These are phyloP conservation scores for Stegastes partitus DNA, from an alignment of 2,113 vertebrate genomes.

Conservation along the genomic window DNA sequence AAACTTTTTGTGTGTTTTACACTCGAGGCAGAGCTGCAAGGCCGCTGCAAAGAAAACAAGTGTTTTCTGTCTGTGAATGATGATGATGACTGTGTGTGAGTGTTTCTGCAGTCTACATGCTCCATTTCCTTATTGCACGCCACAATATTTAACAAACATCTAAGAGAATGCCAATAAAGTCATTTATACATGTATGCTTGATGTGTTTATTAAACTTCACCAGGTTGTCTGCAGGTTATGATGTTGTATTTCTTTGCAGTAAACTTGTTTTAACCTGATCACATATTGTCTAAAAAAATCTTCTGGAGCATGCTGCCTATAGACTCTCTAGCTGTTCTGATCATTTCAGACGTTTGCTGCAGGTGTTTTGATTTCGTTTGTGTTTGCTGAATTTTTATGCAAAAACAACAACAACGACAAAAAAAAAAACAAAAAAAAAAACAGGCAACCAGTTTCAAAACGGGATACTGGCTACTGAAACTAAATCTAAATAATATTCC, in stretches of 20 bases:
- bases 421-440: no score
- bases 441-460: not conserved
- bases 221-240: not conserved
- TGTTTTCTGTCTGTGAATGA: slow-evolving; percentile 24
- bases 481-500: no score
- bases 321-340: not conserved
- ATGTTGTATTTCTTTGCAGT: not conserved
- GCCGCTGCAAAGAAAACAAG: not conserved
- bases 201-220: not conserved
- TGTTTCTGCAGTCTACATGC: not conserved
- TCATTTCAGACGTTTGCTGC: not conserved
- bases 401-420: no score
- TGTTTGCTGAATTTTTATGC: no score
- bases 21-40: not conserved
- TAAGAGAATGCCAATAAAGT: not conserved
- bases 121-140: not conserved
- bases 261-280: not conserved
- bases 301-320: not conserved
- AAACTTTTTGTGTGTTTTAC: not conserved
- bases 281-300: not conserved
- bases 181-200: not conserved
- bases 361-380: no score
- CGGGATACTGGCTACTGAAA: no score
- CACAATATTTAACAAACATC: not conserved
- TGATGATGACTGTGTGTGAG: not conserved